phyloP scores from a whole-genome alignment of 2,888 invertebrate species.

The Cordilura impudica region DNA sequence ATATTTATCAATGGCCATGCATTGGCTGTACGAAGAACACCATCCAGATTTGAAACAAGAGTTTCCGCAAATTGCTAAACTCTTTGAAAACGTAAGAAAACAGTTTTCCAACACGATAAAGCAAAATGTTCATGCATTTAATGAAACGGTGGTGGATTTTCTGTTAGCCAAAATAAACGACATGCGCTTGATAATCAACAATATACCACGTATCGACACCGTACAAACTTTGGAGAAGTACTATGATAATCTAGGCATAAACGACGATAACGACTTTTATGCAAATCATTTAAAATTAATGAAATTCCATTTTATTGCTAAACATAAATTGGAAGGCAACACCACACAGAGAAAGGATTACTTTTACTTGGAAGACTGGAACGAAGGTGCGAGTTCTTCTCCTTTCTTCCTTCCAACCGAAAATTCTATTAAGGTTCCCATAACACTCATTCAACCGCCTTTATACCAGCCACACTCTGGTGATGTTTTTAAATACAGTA shows the following conservation, averaged over 20 bases:
- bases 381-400: constrained; percentile 54
- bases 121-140: constrained; percentile 58
- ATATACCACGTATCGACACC: constrained; percentile 57
- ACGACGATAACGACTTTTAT: constrained; percentile 40
- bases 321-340: not conserved
- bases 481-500: constrained; percentile 62
- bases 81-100: too few relatives aligned
- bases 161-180: constrained; percentile 56
- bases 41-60: too few relatives aligned
- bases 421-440: constrained; percentile 59
- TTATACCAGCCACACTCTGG: constrained; percentile 57
- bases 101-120: too few relatives aligned
- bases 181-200: constrained; percentile 63
- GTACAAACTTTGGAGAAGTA: constrained; percentile 42
- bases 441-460: constrained; percentile 60
- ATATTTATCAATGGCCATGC: too few relatives aligned
- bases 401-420: too few relatives aligned
- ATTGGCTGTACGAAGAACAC: too few relatives aligned
- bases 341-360: not conserved
- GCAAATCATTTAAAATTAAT: constrained; percentile 60
- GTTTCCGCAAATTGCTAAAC: too few relatives aligned
- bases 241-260: constrained; percentile 38
- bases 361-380: constrained; percentile 35
- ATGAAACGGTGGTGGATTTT: constrained; percentile 36
- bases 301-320: constrained; percentile 27